phyloP scores from a whole-genome alignment of 2,797 vertebrate genomes.

The Squalus acanthias region DNA sequence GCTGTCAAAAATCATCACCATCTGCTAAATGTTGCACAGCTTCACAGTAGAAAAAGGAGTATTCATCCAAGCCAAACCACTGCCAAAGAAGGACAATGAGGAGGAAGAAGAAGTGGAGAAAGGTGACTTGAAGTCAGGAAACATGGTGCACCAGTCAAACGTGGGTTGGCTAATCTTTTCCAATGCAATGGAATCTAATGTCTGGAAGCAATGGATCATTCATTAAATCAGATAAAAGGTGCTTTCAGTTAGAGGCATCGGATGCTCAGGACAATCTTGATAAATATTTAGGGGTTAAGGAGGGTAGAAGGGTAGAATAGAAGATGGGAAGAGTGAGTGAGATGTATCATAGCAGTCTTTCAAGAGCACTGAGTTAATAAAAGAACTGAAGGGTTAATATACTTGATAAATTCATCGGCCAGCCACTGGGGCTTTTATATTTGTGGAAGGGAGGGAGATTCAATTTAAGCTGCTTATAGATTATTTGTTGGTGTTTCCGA shows the following conservation, averaged over 20 bases:
- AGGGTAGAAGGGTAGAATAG: background rate
- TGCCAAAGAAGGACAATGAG: background rate
- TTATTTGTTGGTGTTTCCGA: background rate
- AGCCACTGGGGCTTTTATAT: background rate
- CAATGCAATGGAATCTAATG: background rate
- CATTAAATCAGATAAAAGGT: background rate
- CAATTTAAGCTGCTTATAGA: background rate
- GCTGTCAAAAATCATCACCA: background rate
- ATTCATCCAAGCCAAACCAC: background rate
- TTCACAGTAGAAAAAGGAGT: background rate
- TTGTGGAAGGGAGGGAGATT: background rate
- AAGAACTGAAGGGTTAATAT: background rate
- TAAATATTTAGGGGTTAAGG: background rate
- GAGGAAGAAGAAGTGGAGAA: background rate
- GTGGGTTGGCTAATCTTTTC: background rate
- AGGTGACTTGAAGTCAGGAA: background rate
- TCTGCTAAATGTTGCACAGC: background rate
- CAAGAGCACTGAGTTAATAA: background rate
- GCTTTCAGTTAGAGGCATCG: background rate
- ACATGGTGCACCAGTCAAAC: background rate
- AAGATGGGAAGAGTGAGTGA: background rate
- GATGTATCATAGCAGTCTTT: background rate
- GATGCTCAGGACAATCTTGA: background rate
- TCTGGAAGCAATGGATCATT: background rate
- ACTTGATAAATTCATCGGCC: background rate